Evolutionary conservation across 2,888 invertebrate species (phyloP).

Genomic region (Scrobipalpa atriplicella): DNA sequence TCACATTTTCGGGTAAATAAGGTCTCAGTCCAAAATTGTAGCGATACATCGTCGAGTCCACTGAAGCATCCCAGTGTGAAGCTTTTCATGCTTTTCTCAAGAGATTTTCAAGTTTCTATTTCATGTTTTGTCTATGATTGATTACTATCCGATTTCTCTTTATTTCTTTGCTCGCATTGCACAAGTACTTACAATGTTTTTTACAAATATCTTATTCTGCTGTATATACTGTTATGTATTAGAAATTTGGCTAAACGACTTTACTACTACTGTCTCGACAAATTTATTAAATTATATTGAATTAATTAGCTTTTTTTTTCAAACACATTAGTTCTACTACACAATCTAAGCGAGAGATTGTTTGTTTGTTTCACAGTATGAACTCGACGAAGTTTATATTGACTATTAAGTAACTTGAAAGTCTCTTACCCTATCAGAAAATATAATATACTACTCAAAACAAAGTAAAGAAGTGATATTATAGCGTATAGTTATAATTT

Average conservation of each 20-base stretch:
- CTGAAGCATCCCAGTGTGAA: slow-evolving; percentile 17
- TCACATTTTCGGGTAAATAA: background rate
- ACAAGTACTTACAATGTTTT: background rate
- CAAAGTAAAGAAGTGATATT: background rate
- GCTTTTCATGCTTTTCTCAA: slow-evolving; percentile 17
- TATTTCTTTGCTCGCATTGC: background rate
- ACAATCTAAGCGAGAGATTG: too few species aligned
- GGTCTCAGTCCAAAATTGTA: background rate
- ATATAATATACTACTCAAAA: slow-evolving; percentile 13
- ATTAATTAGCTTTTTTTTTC: too few species aligned
- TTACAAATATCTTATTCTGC: background rate
- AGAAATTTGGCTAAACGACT: too few species aligned
- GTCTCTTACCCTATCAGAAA: background rate
- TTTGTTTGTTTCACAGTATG: too few species aligned
- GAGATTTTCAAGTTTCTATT: slow-evolving; percentile 3
- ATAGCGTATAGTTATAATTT: too few species aligned
- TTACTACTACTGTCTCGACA: too few species aligned
- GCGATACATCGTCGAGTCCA: background rate
- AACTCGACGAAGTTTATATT: too few species aligned
- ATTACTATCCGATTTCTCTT: background rate
- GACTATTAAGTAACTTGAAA: background rate
- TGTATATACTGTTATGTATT: background rate
- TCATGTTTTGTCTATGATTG: background rate
- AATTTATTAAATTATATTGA: too few species aligned
- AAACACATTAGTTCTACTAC: too few species aligned